phyloP scores from a whole-genome alignment of 64 coral and sea anemone genomes.

The Platygyra sinensis region DNA sequence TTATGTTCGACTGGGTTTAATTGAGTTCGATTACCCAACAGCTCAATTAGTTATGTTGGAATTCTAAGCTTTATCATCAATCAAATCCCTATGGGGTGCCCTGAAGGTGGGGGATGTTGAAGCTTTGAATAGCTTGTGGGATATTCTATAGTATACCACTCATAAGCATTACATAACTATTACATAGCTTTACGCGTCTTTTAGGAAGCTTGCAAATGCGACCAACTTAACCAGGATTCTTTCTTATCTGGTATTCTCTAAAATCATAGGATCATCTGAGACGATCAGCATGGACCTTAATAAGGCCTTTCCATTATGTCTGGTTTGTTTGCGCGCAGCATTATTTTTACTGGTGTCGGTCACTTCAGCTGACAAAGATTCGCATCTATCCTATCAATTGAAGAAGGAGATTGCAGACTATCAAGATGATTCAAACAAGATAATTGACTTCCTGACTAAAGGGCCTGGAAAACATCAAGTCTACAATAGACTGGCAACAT shows the following conservation, averaged over 20 bases:
- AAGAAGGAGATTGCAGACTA: slow-evolving; percentile 47
- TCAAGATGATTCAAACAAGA: slow-evolving; percentile 48
- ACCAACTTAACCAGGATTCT: not conserved
- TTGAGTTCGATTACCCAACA: no score
- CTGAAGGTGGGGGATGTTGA: no score
- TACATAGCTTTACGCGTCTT: no score
- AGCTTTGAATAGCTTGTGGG: no score
- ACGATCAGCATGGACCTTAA: not conserved
- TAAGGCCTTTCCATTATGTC: not conserved
- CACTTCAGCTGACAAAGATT: not conserved
- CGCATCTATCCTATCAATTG: not conserved
- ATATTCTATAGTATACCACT: no score
- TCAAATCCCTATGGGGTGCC: no score
- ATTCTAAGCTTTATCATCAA: no score
- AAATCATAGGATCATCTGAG: no score
- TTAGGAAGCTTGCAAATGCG: no score
- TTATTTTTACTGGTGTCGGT: not conserved
- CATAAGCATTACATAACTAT: no score
- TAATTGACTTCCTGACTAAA: slow-evolving; percentile 83
- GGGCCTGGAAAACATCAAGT: slow-evolving; percentile 90
- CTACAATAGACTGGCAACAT: slow-evolving; percentile 82
- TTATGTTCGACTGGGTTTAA: no score
- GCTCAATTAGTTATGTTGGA: no score
- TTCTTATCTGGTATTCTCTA: not conserved
- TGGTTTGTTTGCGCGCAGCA: not conserved